A percentile compares a stretch with the other conserved stretches of the same genome.
Evolutionary conservation across 2,888 invertebrate species (phyloP).

Genomic region (Drosophila atroscutellata): DNA sequence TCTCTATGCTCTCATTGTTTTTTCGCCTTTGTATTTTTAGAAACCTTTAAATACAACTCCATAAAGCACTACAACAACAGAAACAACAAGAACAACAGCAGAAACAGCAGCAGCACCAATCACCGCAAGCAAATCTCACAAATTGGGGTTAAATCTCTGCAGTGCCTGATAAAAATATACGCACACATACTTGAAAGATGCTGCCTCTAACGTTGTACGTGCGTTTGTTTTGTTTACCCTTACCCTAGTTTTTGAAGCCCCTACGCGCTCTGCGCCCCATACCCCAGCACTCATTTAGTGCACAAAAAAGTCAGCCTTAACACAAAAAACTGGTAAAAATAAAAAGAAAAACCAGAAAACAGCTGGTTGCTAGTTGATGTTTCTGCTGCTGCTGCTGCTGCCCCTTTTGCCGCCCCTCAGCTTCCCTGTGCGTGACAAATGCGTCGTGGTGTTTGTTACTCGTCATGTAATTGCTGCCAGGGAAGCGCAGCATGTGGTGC

Average conservation of each 20-base stretch:
- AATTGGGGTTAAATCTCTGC: constrained; percentile 81
- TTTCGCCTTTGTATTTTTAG: constrained; percentile 75
- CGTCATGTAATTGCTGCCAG: constrained; percentile 76
- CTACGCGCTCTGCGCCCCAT: constrained; percentile 28
- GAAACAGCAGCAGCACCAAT: constrained; percentile 53
- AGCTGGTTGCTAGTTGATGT: constrained; percentile 65
- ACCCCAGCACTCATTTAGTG: constrained; percentile 4
- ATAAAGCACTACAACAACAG: constrained; percentile 42
- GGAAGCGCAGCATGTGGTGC: constrained; percentile 64
- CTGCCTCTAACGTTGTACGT: constrained; percentile 45
- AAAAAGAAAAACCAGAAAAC: constrained; percentile 67
- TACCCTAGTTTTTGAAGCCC: constrained; percentile 56
- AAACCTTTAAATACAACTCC: constrained; percentile 76
- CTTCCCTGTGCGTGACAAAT: constrained; percentile 76
- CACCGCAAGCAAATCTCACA: constrained; percentile 81
- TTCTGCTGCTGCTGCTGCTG: neutral
- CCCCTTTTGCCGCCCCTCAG: constrained; percentile 6
- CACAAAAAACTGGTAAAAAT: constrained; percentile 38
- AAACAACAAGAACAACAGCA: neutral
- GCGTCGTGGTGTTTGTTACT: constrained; percentile 69
- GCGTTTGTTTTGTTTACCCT: constrained; percentile 76
- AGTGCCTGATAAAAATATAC: constrained; percentile 80
- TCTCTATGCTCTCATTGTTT: constrained; percentile 56
- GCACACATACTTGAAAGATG: constrained; percentile 73
- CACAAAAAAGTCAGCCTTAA: constrained; percentile 18